phyloP scores from a whole-genome alignment of 2,888 invertebrate genomes.

The Chalcosyrphus nemorum region DNA sequence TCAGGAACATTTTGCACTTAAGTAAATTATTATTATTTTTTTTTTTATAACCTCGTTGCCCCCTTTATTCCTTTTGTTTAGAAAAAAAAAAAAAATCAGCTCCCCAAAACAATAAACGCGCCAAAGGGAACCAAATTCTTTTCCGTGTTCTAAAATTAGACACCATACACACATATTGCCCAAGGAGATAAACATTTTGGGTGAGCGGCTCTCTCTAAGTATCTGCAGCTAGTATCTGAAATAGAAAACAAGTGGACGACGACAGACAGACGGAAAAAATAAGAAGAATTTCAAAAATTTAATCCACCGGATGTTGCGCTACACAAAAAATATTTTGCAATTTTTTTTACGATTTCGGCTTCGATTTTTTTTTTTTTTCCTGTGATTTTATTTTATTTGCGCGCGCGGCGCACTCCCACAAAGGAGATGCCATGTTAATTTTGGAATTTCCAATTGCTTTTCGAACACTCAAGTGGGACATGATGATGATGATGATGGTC shows the following conservation, averaged over 20 bases:
- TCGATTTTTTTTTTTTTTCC: neutral
- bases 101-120: constrained; percentile 39
- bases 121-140: constrained; percentile 44
- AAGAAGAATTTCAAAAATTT: constrained; percentile 24
- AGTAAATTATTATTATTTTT: constrained; percentile 16
- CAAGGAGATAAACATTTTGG: constrained; percentile 46
- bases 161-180: constrained; percentile 2
- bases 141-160: constrained; percentile 64
- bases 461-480: constrained; percentile 52
- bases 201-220: constrained; percentile 23
- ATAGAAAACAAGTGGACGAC: constrained; percentile 63
- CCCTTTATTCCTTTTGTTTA: constrained; percentile 12
- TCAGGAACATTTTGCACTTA: constrained; percentile 21
- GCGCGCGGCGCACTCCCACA: constrained; percentile 63
- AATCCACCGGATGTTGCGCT: constrained; percentile 70
- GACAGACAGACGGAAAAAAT: constrained; percentile 24
- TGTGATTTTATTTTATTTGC: too few species aligned
- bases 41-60: neutral
- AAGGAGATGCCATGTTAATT: constrained; percentile 60
- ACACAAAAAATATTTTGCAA: constrained; percentile 66
- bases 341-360: neutral
- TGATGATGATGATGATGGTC: constrained; percentile 55
- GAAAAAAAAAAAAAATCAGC: too few species aligned
- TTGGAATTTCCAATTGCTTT: constrained; percentile 67
- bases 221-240: constrained; percentile 40